These are phyloP conservation scores for Ciconia stormi DNA, from an alignment of 2,113 vertebrate species.

Conservation along the genomic window DNA sequence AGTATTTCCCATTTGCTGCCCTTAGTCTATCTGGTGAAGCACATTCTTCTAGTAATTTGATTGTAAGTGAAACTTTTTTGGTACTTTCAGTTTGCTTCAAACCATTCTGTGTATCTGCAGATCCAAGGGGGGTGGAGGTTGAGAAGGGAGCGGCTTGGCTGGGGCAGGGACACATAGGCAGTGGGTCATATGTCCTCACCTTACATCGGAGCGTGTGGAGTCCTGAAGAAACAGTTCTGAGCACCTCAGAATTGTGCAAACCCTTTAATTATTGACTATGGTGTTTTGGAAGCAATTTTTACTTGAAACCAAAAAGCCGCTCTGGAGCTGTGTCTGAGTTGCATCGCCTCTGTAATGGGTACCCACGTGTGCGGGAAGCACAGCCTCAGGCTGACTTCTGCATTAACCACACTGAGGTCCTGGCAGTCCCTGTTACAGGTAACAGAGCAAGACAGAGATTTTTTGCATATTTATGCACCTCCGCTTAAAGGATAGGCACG, in stretches of 20 bases:
- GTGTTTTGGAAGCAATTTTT: background rate
- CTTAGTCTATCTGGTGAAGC: background rate
- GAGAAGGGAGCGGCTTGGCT: background rate
- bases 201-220: background rate
- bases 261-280: background rate
- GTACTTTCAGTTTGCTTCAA: background rate
- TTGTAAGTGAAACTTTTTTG: background rate
- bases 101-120: background rate
- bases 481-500: background rate
- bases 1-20: background rate
- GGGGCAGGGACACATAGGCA: background rate
- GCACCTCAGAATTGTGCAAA: background rate
- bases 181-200: background rate
- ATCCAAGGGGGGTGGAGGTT: too few relatives aligned
- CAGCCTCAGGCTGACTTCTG: background rate
- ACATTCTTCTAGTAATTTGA: background rate
- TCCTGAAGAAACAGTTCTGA: background rate
- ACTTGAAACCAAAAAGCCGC: background rate
- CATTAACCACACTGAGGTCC: too few relatives aligned
- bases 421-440: background rate
- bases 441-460: background rate
- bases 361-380: fast-evolving
- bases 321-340: background rate
- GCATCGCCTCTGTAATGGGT: background rate
- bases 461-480: background rate